Percentiles rank a stretch among this genome's conserved stretches.
Conservation (phyloP, 2,113 vertebrate species). For the Pandion haliaetus region DNA sequence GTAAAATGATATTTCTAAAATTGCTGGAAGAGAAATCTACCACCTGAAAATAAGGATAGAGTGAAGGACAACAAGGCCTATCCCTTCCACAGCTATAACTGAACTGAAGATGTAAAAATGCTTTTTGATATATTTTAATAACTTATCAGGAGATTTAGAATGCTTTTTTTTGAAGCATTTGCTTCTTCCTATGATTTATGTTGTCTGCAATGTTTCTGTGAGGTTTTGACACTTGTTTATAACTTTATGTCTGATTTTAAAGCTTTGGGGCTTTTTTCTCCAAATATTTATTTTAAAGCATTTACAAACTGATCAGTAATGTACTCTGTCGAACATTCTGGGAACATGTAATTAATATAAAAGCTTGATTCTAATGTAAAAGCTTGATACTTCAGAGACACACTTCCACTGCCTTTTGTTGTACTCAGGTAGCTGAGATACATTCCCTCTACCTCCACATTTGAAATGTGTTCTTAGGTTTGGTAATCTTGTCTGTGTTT, state of each 20-base stretch:
- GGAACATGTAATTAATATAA: background rate
- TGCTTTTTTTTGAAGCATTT: background rate
- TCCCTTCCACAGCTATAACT: background rate
- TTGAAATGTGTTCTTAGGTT: background rate
- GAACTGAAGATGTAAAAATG: background rate
- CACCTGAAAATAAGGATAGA: background rate
- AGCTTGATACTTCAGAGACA: background rate
- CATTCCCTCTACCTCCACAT: background rate
- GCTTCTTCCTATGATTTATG: background rate
- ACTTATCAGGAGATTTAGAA: background rate
- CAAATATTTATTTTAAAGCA: constrained; percentile 13
- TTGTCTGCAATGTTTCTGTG: background rate
- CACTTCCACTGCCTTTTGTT: background rate
- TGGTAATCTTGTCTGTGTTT: background rate
- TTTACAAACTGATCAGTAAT: background rate
- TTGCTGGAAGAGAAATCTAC: background rate
- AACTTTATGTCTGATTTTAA: background rate
- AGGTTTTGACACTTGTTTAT: background rate
- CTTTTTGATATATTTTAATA: background rate
- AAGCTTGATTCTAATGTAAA: background rate
- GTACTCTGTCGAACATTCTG: background rate
- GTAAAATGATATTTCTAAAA: background rate
- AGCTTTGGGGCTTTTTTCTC: background rate
- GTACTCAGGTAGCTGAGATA: background rate
- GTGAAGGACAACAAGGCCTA: background rate